phyloP scores from a whole-genome alignment of 2,888 invertebrate species.

The Polyploca ridens region DNA sequence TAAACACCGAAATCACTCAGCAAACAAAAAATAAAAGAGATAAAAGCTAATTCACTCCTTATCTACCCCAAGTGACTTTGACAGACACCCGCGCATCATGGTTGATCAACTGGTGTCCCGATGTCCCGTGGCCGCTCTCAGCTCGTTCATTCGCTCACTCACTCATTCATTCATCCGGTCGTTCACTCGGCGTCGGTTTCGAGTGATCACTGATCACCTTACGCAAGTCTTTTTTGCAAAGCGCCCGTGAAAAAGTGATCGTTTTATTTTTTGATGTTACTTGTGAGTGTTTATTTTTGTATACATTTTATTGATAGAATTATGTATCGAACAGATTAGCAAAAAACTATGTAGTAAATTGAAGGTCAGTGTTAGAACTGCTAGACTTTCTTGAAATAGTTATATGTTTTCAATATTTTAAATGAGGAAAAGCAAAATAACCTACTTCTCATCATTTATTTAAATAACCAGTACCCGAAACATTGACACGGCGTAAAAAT shows the following conservation, averaged over 20 bases:
- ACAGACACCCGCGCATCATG: conserved; percentile 77
- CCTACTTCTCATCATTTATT: no score
- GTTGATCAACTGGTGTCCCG: conserved; percentile 82
- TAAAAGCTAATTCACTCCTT: conserved; percentile 53
- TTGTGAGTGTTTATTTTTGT: conserved; percentile 29
- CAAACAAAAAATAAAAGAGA: conserved; percentile 24
- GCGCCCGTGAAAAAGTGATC: conserved; percentile 50
- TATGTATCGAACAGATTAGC: not conserved
- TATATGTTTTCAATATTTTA: no score
- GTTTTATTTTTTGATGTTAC: conserved; percentile 19
- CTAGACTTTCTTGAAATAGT: no score
- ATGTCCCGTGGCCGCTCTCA: conserved; percentile 46
- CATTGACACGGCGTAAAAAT: no score
- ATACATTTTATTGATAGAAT: conserved; percentile 27
- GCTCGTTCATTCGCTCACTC: conserved; percentile 62
- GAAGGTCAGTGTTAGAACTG: no score
- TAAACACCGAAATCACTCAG: conserved; percentile 2
- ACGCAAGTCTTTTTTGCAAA: conserved; percentile 54
- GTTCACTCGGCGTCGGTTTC: conserved; percentile 69
- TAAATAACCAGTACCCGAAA: no score
- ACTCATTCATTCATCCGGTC: conserved; percentile 69
- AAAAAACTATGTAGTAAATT: no score
- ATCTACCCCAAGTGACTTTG: conserved; percentile 61
- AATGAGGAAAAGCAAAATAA: no score
- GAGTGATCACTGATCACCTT: conserved; percentile 80